A percentile compares a stretch with the other conserved stretches of the same genome.
These are phyloP conservation scores for Chrysemys picta DNA, from an alignment of 2,113 vertebrate species.

Conservation along the genomic window DNA sequence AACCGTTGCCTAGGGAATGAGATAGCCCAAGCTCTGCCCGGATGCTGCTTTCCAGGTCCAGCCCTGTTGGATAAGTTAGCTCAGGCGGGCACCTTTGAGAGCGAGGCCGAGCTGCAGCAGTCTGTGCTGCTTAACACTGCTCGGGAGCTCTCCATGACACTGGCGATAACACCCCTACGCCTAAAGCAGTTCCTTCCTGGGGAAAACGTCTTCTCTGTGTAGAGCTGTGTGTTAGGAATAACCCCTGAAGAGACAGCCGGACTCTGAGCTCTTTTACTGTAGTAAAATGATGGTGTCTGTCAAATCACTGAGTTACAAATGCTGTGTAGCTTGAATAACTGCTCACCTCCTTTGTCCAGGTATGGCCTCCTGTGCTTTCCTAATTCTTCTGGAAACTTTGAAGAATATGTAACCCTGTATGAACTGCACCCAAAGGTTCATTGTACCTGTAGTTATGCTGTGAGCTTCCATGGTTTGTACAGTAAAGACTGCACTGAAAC, in stretches of 20 bases:
- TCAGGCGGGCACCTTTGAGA: neutral
- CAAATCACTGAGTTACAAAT: neutral
- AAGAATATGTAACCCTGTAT: neutral
- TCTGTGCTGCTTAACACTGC: neutral
- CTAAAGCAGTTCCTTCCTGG: neutral
- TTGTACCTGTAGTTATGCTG: neutral
- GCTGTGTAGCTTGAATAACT: constrained; percentile 50
- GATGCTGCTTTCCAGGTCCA: neutral
- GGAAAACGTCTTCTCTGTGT: neutral
- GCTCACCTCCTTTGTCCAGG: constrained; percentile 40
- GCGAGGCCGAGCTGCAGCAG: neutral
- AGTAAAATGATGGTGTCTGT: neutral
- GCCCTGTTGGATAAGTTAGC: neutral
- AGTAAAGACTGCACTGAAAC: constrained; percentile 36
- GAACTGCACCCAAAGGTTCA: neutral
- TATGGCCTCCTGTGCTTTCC: constrained; percentile 1
- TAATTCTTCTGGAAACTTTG: constrained; percentile 10
- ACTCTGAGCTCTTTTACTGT: neutral
- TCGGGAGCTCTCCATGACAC: neutral
- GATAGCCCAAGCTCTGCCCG: neutral
- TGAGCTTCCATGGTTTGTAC: constrained; percentile 14
- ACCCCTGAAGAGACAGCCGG: neutral
- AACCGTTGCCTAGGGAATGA: neutral
- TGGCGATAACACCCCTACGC: neutral
- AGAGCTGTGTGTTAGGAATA: neutral